Evolutionary conservation across 2,113 vertebrate genomes (phyloP), one percentile per base, ranked within the genome.

Genomic region (Laterallus jamaicensis): DNA sequence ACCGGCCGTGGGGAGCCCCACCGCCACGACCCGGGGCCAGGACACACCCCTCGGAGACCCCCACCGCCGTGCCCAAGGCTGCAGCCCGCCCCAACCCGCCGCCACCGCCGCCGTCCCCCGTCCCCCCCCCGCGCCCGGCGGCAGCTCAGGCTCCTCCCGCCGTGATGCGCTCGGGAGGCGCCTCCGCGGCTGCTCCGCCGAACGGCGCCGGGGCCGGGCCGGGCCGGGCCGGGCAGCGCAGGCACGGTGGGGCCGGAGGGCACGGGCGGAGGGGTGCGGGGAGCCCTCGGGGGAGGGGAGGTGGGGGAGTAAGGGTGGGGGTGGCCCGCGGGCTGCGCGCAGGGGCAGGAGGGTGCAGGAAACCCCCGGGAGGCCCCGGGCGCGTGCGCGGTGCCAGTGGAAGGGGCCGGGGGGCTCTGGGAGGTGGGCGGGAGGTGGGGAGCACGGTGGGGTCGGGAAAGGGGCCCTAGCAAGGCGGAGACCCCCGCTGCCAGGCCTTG

Each of bases 21-120:
- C 1, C 13, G 56, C 29, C 4, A 3, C 3, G 1, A 1, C 15
- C 47, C 1, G 3, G 7, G 28, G 18, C 28, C 58, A 12, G 3
- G 1, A 47, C 3, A 29, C 8, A n/a, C 54, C 21, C 1, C 21
- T 10, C 5, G 3, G 31, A 4, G 29, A 1, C 10, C 29, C 10
- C 66, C 35, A 6, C 1, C 13, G 24, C 58, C 1, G 2, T 7
- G 2, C 4, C 31, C 22, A 0, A 0, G 6, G 8, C 29, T 21
- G 39, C 42, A 25, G 9, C 70, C 35, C n/a, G 54, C 39, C 32
- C 42, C 73, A 19, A 11, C 25, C 66, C 22, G 12, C 42, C 29
- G 32, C 55, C 55, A 17, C 42, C 42, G 42, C 42, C 42, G 42
- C 47, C 12, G 47, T 49, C 47, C 19, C 47, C 47, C 47, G 6